Evolutionary conservation across 2,888 invertebrate genomes (phyloP).

Genomic region (Idaea straminata): DNA sequence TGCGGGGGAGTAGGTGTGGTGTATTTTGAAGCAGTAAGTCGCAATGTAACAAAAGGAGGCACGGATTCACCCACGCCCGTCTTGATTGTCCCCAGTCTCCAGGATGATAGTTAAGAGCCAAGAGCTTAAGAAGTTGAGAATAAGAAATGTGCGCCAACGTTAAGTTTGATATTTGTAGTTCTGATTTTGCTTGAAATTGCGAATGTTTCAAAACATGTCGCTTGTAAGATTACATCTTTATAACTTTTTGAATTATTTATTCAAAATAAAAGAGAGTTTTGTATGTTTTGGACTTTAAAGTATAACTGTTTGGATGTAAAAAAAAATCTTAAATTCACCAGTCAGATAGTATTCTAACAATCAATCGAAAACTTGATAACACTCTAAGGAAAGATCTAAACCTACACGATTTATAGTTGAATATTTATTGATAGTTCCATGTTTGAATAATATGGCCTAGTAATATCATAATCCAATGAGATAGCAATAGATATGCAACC

Average conservation of each 20-base stretch:
- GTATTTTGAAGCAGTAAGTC: slow-evolving; percentile 59
- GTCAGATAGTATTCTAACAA: too few species aligned
- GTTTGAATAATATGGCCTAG: slow-evolving; percentile 38
- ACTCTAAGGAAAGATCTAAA: not conserved
- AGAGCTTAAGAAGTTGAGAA: slow-evolving; percentile 29
- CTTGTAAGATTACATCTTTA: not conserved
- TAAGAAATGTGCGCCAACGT: slow-evolving; percentile 26
- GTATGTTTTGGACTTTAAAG: not conserved
- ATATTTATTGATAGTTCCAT: not conserved
- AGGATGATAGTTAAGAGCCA: slow-evolving; percentile 43
- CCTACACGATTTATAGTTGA: not conserved
- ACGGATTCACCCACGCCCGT: slow-evolving; percentile 48
- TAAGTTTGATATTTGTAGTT: slow-evolving; percentile 1
- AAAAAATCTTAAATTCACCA: too few species aligned
- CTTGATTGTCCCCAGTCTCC: slow-evolving; percentile 51
- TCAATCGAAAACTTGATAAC: not conserved
- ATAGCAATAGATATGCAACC: slow-evolving; percentile 57
- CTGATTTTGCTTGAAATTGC: not conserved
- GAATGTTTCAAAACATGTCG: not conserved
- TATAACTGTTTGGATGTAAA: not conserved
- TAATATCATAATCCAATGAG: slow-evolving; percentile 63
- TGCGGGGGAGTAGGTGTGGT: slow-evolving; percentile 50
- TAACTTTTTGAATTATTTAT: not conserved
- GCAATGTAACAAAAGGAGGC: slow-evolving; percentile 55
- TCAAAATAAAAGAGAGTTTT: not conserved